phyloP scores from a whole-genome alignment of 1,140 invertebrate species.

The Trialeurodes vaporariorum region DNA sequence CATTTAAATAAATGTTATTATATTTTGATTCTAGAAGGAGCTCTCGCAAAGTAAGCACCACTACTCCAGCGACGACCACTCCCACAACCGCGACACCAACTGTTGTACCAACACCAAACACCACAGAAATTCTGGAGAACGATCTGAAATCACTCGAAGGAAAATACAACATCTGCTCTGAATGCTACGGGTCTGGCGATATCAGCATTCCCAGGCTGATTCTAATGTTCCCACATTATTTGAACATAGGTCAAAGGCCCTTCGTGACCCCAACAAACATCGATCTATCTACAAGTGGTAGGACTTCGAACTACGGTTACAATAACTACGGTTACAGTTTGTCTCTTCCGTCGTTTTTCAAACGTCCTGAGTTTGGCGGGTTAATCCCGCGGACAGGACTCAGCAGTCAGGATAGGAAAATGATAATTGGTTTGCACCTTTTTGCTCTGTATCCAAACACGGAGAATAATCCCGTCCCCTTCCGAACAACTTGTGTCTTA shows the following conservation, averaged over 20 bases:
- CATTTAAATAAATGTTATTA: too few species aligned
- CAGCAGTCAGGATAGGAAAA: not conserved
- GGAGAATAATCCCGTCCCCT: not conserved
- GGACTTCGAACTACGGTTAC: too few species aligned
- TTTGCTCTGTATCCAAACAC: not conserved
- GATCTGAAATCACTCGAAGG: not conserved
- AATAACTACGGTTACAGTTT: too few species aligned
- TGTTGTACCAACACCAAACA: too few species aligned
- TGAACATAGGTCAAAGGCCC: not conserved
- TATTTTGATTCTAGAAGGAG: too few species aligned
- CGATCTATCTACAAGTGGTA: conserved; percentile 23
- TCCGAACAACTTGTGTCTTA: not conserved
- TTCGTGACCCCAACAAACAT: not conserved
- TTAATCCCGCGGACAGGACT: not conserved
- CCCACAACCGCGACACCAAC: too few species aligned
- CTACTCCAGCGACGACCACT: too few species aligned
- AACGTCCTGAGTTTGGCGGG: not conserved
- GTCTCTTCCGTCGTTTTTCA: not conserved
- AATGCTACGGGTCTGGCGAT: not conserved
- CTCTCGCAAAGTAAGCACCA: too few species aligned
- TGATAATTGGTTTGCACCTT: not conserved
- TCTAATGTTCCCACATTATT: not conserved
- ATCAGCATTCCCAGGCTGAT: not conserved
- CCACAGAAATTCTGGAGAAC: not conserved
- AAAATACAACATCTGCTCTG: not conserved